Evolutionary conservation across 2,888 invertebrate species (phyloP).

Genomic region (Oligia latruncula): DNA sequence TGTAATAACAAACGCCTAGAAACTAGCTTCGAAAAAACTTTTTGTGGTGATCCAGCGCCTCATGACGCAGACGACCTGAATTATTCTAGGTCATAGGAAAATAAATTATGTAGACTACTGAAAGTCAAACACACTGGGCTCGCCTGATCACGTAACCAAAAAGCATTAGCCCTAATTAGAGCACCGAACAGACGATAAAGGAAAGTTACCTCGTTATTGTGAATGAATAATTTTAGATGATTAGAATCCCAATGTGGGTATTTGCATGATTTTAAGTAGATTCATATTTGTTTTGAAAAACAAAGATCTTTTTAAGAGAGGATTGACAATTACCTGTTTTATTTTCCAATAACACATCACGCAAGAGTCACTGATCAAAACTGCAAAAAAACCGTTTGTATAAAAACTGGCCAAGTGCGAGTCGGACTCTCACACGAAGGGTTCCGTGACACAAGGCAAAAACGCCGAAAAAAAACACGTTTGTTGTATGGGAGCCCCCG

Average conservation of each 20-base stretch:
- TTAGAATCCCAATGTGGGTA: conserved; percentile 11
- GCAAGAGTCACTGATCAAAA: conserved; percentile 38
- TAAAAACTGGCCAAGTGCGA: neutral
- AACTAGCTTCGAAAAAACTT: conserved; percentile 15
- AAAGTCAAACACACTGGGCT: conserved; percentile 25
- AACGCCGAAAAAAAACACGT: too few relatives aligned
- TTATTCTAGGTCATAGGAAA: conserved; percentile 51
- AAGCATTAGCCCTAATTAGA: conserved; percentile 68
- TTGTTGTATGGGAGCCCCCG: too few relatives aligned
- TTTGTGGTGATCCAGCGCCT: conserved; percentile 19
- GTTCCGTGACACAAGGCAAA: too few relatives aligned
- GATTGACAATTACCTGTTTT: neutral
- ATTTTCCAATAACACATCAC: conserved; percentile 1
- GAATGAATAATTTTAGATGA: conserved; percentile 49
- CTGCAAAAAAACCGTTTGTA: conserved; percentile 16
- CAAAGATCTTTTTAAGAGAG: neutral
- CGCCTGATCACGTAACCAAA: conserved; percentile 58
- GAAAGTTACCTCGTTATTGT: conserved; percentile 59
- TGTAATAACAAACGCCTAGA: conserved; percentile 19
- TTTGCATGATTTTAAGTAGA: conserved; percentile 13
- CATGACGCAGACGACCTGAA: conserved; percentile 44
- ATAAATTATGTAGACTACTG: conserved; percentile 30
- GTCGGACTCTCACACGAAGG: too few relatives aligned
- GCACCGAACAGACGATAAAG: conserved; percentile 54
- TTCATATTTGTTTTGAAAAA: neutral